A percentile compares a stretch with the other conserved stretches of the same genome.
These are phyloP conservation scores for Notechis scutatus DNA, from an alignment of 2,113 vertebrate species.

Conservation along the genomic window DNA sequence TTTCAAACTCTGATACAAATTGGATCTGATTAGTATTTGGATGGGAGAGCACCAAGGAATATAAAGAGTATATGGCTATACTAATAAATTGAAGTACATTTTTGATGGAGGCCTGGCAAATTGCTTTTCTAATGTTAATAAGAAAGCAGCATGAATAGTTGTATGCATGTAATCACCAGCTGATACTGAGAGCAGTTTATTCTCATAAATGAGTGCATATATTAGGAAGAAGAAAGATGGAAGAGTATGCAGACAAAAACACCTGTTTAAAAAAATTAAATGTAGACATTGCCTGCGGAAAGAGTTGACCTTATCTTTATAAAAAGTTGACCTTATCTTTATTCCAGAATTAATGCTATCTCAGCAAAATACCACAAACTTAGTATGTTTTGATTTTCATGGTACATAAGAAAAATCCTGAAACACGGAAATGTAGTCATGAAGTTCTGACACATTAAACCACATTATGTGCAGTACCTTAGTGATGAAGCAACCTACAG, in stretches of 20 bases:
- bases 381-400: neutral
- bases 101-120: neutral
- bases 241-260: neutral
- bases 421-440: neutral
- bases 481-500: neutral
- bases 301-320: neutral
- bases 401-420: neutral
- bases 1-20: neutral
- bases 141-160: neutral
- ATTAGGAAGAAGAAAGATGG: neutral
- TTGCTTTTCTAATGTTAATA: neutral
- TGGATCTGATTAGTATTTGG: neutral
- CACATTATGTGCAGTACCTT: neutral
- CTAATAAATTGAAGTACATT: neutral
- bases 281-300: neutral
- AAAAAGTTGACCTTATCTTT: neutral
- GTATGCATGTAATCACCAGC: neutral
- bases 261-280: neutral
- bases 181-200: neutral
- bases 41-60: neutral
- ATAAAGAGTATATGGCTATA: neutral
- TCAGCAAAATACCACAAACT: neutral
- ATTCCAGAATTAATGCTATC: neutral
- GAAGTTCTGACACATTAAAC: neutral
- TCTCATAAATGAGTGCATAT: neutral